phyloP scores from a whole-genome alignment of 2,113 vertebrate species.

The Pipa parva region DNA sequence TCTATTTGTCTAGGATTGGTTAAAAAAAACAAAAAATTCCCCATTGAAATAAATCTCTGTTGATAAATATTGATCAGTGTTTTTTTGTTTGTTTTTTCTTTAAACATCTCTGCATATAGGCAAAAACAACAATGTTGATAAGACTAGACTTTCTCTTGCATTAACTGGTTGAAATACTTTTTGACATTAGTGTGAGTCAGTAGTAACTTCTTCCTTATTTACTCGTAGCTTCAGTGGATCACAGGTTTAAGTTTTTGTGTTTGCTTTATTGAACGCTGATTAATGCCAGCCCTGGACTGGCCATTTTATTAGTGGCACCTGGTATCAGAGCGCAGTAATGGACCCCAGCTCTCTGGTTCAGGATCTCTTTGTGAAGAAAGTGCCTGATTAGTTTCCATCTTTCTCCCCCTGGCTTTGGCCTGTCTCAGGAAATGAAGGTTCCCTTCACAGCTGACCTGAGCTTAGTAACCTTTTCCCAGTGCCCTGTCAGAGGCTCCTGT shows the following conservation, averaged over 20 bases:
- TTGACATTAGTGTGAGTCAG: too few relatives aligned
- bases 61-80: too few relatives aligned
- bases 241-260: background rate
- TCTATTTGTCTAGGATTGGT: too few relatives aligned
- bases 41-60: too few relatives aligned
- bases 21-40: too few relatives aligned
- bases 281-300: constrained; percentile 32
- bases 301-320: constrained; percentile 84
- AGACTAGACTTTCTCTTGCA: too few relatives aligned
- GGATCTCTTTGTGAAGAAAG: constrained; percentile 65
- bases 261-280: constrained; percentile 17
- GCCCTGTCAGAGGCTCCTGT: constrained; percentile 66
- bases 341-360: constrained; percentile 68
- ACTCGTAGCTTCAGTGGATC: too few relatives aligned
- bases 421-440: constrained; percentile 88
- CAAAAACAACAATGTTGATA: too few relatives aligned
- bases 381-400: constrained; percentile 79
- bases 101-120: too few relatives aligned
- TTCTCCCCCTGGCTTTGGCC: constrained; percentile 59
- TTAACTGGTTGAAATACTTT: too few relatives aligned
- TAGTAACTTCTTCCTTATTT: background rate
- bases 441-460: constrained; percentile 67
- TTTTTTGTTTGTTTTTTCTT: too few relatives aligned
- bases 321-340: constrained; percentile 71
- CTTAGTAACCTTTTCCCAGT: constrained; percentile 68